Evolutionary conservation across 2,888 invertebrate species (phyloP).

Genomic region (Synanthedon vespiformis): DNA sequence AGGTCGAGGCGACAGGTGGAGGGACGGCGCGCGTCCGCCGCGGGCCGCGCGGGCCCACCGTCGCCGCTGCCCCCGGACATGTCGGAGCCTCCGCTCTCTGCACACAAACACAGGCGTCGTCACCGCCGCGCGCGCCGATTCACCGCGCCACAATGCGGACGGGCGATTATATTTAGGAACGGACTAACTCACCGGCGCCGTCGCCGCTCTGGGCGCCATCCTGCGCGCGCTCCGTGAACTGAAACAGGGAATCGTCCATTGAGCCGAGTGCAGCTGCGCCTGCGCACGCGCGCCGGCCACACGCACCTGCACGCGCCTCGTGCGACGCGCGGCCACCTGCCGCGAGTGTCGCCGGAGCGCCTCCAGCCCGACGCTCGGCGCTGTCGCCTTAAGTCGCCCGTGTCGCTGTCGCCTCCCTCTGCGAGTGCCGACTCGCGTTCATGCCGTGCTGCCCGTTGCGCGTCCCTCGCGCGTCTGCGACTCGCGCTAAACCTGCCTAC

Average conservation of each 20-base stretch:
- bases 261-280: not conserved
- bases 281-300: constrained; percentile 15
- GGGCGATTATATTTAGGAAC: constrained; percentile 29
- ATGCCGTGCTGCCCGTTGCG: not conserved
- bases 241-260: constrained; percentile 27
- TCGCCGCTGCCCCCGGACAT: constrained; percentile 18
- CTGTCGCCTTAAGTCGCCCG: not conserved
- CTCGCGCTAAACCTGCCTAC: constrained; percentile 6
- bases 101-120: constrained; percentile 35
- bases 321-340: constrained; percentile 85
- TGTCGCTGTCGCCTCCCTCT: not conserved
- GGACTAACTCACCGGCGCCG: constrained; percentile 48
- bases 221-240: constrained; percentile 59
- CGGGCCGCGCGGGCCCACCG: constrained; percentile 15
- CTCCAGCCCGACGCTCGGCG: constrained; percentile 67
- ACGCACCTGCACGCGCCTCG: constrained; percentile 85
- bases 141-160: constrained; percentile 32
- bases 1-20: constrained; percentile 72
- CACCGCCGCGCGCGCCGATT: constrained; percentile 12
- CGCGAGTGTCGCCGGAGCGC: constrained; percentile 86
- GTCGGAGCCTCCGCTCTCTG: constrained; percentile 43
- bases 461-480: not conserved
- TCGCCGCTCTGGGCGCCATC: constrained; percentile 53
- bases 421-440: not conserved
- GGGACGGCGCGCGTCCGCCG: constrained; percentile 34